A percentile compares a stretch with the other conserved stretches of the same genome.
Evolutionary conservation across 2,113 vertebrate genomes (phyloP).

Genomic region (Limnothrissa miodon): DNA sequence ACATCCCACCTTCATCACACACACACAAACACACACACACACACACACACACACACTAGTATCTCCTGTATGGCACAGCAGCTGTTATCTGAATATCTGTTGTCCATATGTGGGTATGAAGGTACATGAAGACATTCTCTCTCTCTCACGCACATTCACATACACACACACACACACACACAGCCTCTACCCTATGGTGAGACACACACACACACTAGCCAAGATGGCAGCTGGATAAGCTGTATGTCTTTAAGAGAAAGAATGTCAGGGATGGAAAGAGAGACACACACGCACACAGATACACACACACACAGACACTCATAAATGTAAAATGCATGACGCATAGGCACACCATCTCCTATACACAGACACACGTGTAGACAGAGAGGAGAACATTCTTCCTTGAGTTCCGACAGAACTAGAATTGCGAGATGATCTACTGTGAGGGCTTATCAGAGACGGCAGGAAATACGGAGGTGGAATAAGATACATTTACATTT

Average conservation of each 20-base stretch:
- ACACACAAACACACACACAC: not conserved
- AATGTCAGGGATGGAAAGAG: slow-evolving; percentile 86
- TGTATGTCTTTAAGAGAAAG: not conserved
- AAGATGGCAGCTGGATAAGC: too few relatives aligned
- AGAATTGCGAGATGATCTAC: too few relatives aligned
- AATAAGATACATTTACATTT: too few relatives aligned
- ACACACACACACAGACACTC: not conserved
- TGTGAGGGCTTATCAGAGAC: too few relatives aligned
- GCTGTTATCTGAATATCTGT: not conserved
- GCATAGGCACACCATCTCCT: not conserved
- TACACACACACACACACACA: not conserved
- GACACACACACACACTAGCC: not conserved
- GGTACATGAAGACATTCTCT: too few relatives aligned
- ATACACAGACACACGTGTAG: not conserved
- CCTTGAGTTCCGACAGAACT: too few relatives aligned
- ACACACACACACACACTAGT: not conserved
- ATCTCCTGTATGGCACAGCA: not conserved
- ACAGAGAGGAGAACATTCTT: too few relatives aligned
- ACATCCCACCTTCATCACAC: not conserved
- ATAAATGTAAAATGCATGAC: not conserved
- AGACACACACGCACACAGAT: slow-evolving; percentile 13
- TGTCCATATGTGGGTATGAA: not conserved
- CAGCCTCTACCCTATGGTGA: not conserved
- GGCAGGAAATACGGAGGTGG: too few relatives aligned
- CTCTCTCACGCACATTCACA: not conserved